Base-by-base conservation (phyloP, 2,888 invertebrate species). In the Netelia inedita region DNA sequence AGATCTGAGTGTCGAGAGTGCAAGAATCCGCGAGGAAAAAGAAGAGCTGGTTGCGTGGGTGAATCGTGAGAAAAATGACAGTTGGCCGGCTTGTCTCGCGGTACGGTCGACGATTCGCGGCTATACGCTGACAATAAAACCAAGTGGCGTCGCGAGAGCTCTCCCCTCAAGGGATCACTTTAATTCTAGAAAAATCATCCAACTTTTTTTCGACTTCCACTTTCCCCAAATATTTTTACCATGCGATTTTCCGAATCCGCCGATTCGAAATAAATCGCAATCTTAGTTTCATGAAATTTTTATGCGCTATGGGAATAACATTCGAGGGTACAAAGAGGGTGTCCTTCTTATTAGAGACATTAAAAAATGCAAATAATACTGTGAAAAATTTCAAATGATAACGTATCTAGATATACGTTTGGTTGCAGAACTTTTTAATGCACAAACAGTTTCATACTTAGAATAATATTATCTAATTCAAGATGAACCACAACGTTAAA, bases 1-100 rank as follows among this genome's bases (percentile, higher is more conserved):
- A 85, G 81, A 82, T 85, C 79, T 50, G 79, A 76, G 43, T 69
- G 78, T 55, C 28, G 78, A 78, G 83, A 87, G 88, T 83, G 85
- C 71, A 82, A 86, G 86, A 87, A 87, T 87, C 81, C 82, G 87
- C 88, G 86, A 76, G 86, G 87, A 87, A 85, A 86, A 57, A 85
- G 86, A 79, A 87, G 79, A 88, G 74, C 74, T 84, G 80, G 86
- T 79, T 79, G 82, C 86, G 88, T 88, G 88, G 88, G 88, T 85
- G 88, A 91, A 89, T 87, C 92, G 91, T 93, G 93, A 87, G 93
- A 93, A 92, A 82, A 61, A 84, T 78, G 87, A 79, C 93, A 93
- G 91, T 88, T 92, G 93, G 88, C 83, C 86, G 85, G 88, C 91
- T 90, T 92, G 92, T 92, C 92, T 92, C 92, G 89, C 84, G 81